Base-by-base conservation (phyloP, 1,140 invertebrate species). In the Diorhabda sublineata region DNA sequence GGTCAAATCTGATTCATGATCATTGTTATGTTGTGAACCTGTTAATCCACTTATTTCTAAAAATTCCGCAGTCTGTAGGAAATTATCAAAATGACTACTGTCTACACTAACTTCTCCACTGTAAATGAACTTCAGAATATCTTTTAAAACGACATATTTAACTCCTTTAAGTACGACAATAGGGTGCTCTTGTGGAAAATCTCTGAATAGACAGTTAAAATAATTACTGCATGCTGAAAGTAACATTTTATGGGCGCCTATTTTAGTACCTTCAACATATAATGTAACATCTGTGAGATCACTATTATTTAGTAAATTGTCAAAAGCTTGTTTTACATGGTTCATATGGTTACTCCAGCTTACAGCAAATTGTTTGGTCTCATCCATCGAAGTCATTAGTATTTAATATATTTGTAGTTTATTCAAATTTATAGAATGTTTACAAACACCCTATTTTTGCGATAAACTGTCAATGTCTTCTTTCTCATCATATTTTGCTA, bases 161-260 rank as follows among this genome's bases (percentile, higher is more conserved):
- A 94, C 90, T 81, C 94, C 93, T 76, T 89, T 87, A 77, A 95
- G 91, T 82, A 94, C 92, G 69, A 95, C 91, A 57, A 95, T 90
- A 66, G 92, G 92, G 84, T 94, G 92, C 71, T 91, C 89, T 77
- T 91, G 92, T 44, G 92, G 92, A 82, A 92, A 92, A 81, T 92
- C 91, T 82, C 90, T 90, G 82, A 93, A 90, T 77, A 94, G 88
- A 80, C 92, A 90, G 77, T 88, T 91, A 79, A 94, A 93, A 81
- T 93, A 94, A 72, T 87, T 88, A 72, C 91, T 93, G 77, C 92
- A 94, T 3, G 92, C 91, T 0, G 91, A 92, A 2, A 94, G 82
- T n/a, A 94, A 86, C 84, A 93, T 90, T 85, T 91, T 92, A 75
- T 94, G 92, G 43, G 92, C 92, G 75, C 90, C 89, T 59, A 95